Base-by-base conservation (phyloP, 35 echinoderm and acorn worm species). In the Holothuria glaberrima region DNA sequence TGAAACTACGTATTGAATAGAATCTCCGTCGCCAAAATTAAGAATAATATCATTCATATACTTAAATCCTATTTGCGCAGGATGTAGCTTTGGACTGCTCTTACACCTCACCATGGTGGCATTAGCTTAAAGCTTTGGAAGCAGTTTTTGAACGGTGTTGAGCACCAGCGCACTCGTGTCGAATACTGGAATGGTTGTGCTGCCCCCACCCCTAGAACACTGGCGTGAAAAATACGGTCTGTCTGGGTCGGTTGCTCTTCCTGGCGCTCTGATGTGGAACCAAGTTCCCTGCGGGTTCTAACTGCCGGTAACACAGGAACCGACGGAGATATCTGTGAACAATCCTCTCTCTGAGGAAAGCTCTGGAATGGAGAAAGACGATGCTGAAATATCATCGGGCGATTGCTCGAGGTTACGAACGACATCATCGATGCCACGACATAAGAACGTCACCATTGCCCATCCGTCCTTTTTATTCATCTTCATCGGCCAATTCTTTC, bases 201-300 rank as follows among this genome's bases (percentile, higher is more conserved):
- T 78, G 36, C 74, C 74, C 27, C 20, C 50, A 78, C 35, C 50
- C 4, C n/a, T 78, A 7, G 74, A 78, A 12, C 33, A 48, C 35
- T 78, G 74, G 74, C 36, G 44, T 48, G 38, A 35, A 20, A 54
- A 26, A 25, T 78, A 78, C 29, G 74, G 74, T 24, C 74, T 78
- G 25, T 78, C 74, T 12, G 29, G 36, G n/a, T 41, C 74, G 27
- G 74, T 78, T 20, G 41, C 74, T 48, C 74, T 78, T 22, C 74
- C 50, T 48, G 74, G 74, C 9, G 74, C 74, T 24, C 41, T 78
- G 21, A 78, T 78, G 74, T 78, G 74, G 74, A 48, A 78, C n/a
- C 24, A 48, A 14, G 21, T 78, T 9, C 74, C 26, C 6, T 48
- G 74, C 38, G 74, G 74, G 17, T 52, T 78, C 12, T 14, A 52